Percentiles rank a stretch among this genome's conserved stretches.
Evolutionary conservation across 2,888 invertebrate genomes (phyloP).

Genomic region (Pyrochroa serraticornis): DNA sequence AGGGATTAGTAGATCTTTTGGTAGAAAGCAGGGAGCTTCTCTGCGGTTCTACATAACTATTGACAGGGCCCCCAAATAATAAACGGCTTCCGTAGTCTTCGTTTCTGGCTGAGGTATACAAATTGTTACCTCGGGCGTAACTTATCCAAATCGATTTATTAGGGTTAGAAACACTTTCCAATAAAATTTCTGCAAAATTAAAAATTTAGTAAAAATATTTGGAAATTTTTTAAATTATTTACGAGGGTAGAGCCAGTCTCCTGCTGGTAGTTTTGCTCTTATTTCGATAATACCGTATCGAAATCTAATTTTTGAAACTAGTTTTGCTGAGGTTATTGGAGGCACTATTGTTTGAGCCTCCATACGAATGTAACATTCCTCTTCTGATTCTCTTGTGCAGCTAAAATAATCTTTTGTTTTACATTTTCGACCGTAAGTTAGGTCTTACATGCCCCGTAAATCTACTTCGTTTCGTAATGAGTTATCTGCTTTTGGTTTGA

Average conservation of each 20-base stretch:
- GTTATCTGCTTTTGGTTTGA: slow-evolving; percentile 52
- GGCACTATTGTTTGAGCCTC: slow-evolving; percentile 56
- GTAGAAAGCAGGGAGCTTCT: slow-evolving; percentile 29
- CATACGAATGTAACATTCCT: slow-evolving; percentile 49
- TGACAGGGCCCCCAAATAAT: slow-evolving; percentile 61
- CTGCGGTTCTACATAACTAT: slow-evolving; percentile 45
- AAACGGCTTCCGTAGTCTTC: slow-evolving; percentile 56
- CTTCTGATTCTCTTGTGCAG: slow-evolving; percentile 50
- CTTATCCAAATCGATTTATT: slow-evolving; percentile 46
- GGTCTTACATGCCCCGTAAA: slow-evolving; percentile 50
- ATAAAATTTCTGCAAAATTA: slow-evolving; percentile 40
- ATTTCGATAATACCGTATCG: slow-evolving; percentile 61
- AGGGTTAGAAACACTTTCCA: slow-evolving; percentile 35
- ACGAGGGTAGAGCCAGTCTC: slow-evolving; percentile 66
- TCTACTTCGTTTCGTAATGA: slow-evolving; percentile 51
- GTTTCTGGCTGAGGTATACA: slow-evolving; percentile 49
- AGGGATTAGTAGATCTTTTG: slow-evolving; percentile 39
- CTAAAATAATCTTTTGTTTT: slow-evolving; percentile 40
- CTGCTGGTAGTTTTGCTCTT: slow-evolving; percentile 61
- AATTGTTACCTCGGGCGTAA: slow-evolving; percentile 52
- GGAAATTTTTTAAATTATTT: slow-evolving; percentile 21
- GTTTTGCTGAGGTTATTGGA: slow-evolving; percentile 59
- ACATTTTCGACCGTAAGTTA: neutral
- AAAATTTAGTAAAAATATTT: slow-evolving; percentile 15
- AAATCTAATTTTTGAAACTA: slow-evolving; percentile 58